Base-by-base conservation (phyloP, 1,140 invertebrate genomes). In the Heliconius eleuchia region DNA sequence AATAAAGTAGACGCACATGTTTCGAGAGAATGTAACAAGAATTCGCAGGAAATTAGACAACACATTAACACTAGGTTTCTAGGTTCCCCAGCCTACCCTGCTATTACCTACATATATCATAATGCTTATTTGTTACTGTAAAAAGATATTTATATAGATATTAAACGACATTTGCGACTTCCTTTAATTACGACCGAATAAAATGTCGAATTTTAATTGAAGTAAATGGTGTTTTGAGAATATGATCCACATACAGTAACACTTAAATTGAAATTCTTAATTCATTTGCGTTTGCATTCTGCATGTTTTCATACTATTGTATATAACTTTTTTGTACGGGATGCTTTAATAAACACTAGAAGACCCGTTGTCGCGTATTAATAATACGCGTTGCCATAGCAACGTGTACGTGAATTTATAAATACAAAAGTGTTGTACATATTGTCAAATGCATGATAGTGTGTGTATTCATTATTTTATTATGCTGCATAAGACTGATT, bases 191-290 rank as follows among this genome's bases (percentile, higher is more conserved):
- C 55, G 23, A 23, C 55, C n/a, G 55, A 23, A 30, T 30, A 30
- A 30, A 60, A 23, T 27, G 55, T 23, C 7, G 19, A 60, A 23
- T 60, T 60, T 60, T 23, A 60, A 60, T 60, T 60, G 55, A 60
- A 60, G 55, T 60, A 23, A 60, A 27, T 60, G 55, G 55, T 23
- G 55, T 60, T 60, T 60, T 60, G n/a, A 60, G 55, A 23, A 60
- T 60, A 60, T 60, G 55, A 23, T 60, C 55, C 55, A 60, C 55
- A n/a, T 60, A 60, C n/a, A 27, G 55, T 60, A 60, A 9, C 8
- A 23, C 8, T 23, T 60, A 3, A 60, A 27, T 60, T 60, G n/a
- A 11, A 60, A 23, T 23, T n/a, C 55, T 23, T 57, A 57, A 57
- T 57, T 30, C 30, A 30, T 30, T 30, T 30, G 30, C 30, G 30